Base-by-base conservation (phyloP, 2,113 vertebrate species). In the Canis aureus region DNA sequence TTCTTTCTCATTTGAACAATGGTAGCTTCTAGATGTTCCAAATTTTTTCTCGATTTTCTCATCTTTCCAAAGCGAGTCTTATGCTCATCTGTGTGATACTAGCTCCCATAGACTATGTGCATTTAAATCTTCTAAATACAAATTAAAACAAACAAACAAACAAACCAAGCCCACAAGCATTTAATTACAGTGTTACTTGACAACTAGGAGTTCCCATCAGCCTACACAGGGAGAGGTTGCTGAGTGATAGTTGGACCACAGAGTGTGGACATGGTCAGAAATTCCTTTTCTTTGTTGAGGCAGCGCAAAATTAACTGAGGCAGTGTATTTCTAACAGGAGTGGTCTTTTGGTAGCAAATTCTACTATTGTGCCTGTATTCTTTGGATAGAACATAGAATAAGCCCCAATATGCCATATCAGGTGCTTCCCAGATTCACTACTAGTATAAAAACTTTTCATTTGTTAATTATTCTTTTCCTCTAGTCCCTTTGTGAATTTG, bases 391-490 rank as follows among this genome's bases (percentile, higher is more conserved):
- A 84, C 3, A 8, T 19, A 74, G 51, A 59, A 25, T 55, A 74
- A 87, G 3, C 8, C 53, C 16, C 13, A 49, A 11, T 79, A 23
- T 73, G 20, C 25, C 29, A 38, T 19, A 29, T 13, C 16, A 53
- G n/a, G 25, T 35, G 32, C 60, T 62, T 86, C 38, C 53, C 25
- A 53, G 13, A 71, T 53, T 38, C 38, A 69, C 11, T 55, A 17
- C 35, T 86, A 60, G 43, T 32, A 57, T 86, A 23, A 59, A 76
- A 59, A 11, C 11, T 35, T 64, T 13, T 62, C 73, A 59, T 78
- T 85, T 80, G 23, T 93, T 94, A 93, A 55, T 80, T 79, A 49
- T 7, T n/a, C 35, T 81, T 89, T 95, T 76, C 20, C 29, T 78
- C 8, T 86, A 53, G 20, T 94, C 11, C 10, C 22, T 83, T 87